phyloP scores from a whole-genome alignment of 1,140 invertebrate species.

The Procambarus virginalis region DNA sequence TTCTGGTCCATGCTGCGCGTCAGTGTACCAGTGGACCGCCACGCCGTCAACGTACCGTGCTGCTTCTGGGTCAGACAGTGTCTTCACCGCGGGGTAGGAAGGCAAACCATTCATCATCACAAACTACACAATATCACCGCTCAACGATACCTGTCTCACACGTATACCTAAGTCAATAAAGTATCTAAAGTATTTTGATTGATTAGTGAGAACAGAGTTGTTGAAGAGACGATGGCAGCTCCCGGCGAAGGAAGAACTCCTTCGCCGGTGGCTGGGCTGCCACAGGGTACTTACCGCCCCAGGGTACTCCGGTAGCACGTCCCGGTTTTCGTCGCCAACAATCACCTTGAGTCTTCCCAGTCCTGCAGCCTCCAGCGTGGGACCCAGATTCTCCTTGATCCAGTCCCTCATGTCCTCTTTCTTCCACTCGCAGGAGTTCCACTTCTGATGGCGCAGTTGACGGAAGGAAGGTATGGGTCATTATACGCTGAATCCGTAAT shows the following conservation, averaged over 20 bases:
- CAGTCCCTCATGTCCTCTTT: constrained; percentile 80
- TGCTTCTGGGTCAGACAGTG: constrained; percentile 74
- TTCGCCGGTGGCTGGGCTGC: background rate
- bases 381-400: constrained; percentile 81
- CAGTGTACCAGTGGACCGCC: constrained; percentile 86
- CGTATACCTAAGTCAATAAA: background rate
- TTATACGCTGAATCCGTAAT: no score
- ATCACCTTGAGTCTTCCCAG: constrained; percentile 79
- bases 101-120: background rate
- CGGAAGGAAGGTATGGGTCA: constrained; percentile 73
- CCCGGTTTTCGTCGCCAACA: constrained; percentile 83
- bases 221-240: no score
- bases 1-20: constrained; percentile 76
- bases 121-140: no score
- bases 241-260: background rate
- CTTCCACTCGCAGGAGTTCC: constrained; percentile 85
- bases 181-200: background rate
- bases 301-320: constrained; percentile 79
- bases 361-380: constrained; percentile 78
- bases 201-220: no score
- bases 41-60: constrained; percentile 82
- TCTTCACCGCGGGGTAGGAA: constrained; percentile 74
- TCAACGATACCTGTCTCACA: no score
- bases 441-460: background rate
- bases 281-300: constrained; percentile 76